Base-by-base conservation (phyloP, 2,113 vertebrate species). In the Osmerus eperlanus region DNA sequence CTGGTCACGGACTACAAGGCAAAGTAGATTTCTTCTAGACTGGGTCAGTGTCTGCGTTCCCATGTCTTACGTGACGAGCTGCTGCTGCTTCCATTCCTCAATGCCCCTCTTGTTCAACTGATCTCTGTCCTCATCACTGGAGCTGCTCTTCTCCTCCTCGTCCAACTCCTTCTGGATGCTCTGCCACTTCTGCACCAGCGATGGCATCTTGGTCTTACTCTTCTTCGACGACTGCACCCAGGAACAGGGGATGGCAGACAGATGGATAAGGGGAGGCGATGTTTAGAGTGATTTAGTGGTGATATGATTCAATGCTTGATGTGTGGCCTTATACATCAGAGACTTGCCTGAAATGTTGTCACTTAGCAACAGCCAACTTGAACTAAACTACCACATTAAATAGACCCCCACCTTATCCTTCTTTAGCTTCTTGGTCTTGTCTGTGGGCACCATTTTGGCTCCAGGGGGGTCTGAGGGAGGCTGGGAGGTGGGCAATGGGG, bases 141-240 rank as follows among this genome's bases (percentile, higher is more conserved):
- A 98, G 82, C 96, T 98, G 15, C 94, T 95, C 73, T 98, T 96
- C 62, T 98, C 97, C 62, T 99, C 97, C 78, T 99, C 97, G 3
- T 99, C 97, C 70, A 99, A 76, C 88, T 99, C 97, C 62, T 95
- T 95, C 84, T 99, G 97, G 81, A 99, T 99, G 68, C 94, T 99
- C 89, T 99, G 97, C 97, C 97, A 99, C 83, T 99, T 99, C 84
- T 97, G 96, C 70, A 99, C 97, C 77, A 99, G 87, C 0, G 97
- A 98, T 0, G 97, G 97, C 97, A 99, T 99, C 88, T 98, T 99
- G 6, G 95, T 97, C 84, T 99, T 99, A 61, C 91, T 95, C 82
- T 98, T 99, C 88, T 98, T 97, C 15, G 91, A 83, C 15, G 91
- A 83, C 95, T 3, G 25, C 25, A 68, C 59, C 75, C 3, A n/a